A percentile compares a stretch with the other conserved stretches of the same genome.
Evolutionary conservation across 2,797 vertebrate species (phyloP).

Genomic region (Chaunax sp.): DNA sequence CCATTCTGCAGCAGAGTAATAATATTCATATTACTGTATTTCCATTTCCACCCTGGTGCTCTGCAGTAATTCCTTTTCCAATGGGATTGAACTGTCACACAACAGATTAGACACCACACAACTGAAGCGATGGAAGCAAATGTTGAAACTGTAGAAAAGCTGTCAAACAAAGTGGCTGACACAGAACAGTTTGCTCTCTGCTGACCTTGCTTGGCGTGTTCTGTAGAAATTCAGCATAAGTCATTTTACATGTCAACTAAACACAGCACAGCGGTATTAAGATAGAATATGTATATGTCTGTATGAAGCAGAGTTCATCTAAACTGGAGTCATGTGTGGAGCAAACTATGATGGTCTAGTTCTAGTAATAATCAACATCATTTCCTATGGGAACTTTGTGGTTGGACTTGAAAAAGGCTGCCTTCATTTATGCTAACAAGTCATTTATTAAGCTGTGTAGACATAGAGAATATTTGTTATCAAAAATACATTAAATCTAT

Average conservation of each 20-base stretch:
- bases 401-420: not conserved
- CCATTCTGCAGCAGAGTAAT: conserved; percentile 60
- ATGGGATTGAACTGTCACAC: conserved; percentile 48
- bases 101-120: conserved; percentile 29
- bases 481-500: too few species aligned
- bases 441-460: not conserved
- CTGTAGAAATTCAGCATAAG: conserved; percentile 27
- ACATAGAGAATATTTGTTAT: not conserved
- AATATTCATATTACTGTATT: conserved; percentile 57
- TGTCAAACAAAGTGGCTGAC: conserved; percentile 15
- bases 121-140: conserved; percentile 19
- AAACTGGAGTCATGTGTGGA: not conserved
- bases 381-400: not conserved
- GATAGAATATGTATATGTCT: not conserved
- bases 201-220: conserved; percentile 24
- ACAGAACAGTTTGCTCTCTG: conserved; percentile 13
- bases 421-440: not conserved
- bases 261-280: not conserved
- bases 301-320: not conserved
- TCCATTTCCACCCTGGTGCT: conserved; percentile 51
- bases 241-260: conserved; percentile 15
- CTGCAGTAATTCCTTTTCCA: conserved; percentile 60
- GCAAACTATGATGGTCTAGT: not conserved
- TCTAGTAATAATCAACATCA: not conserved
- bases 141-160: conserved; percentile 19